Base-by-base conservation (phyloP, 2,113 vertebrate genomes). In the Triplophysa dalaica region DNA sequence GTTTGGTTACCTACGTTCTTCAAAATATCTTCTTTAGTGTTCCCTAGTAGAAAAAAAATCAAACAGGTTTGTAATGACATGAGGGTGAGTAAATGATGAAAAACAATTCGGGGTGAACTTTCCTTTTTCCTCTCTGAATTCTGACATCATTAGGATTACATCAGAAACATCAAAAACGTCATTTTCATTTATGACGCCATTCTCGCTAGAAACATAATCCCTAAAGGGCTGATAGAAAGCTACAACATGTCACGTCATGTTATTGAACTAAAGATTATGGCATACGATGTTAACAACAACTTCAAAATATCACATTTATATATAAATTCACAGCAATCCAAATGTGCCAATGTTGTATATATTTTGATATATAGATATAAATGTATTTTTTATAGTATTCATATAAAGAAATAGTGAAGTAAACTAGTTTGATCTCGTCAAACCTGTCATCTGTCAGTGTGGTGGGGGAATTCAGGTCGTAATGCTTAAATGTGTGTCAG, bases 181-280 rank as follows among this genome's bases (percentile, higher is more conserved):
- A 22, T 12, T 14, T 76, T 29, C 17, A 45, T 24, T 13, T 48
- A 29, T 22, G 33, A 64, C 8, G 72, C 58, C 10, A 17, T 76
- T 52, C 11, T 45, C 33, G 38, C 19, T 56, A 21, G 14, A 52
- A 17, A 54, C 21, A 21, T 48, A 63, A 75, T 63, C 41, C 41
- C 58, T 24, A 19, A 12, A 8, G 38, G 16, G 9, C 21, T 29
- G 58, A 45, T 33, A 11, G 22, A 75, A 16, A 16, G 56, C 16
- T 29, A 63, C 19, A 75, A 63, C 73, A 75, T 26, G 72, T 38
- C 29, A 60, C 41, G 29, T 43, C 72, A 62, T 75, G 72, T 75
- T 48, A 75, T 63, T 26, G 21, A 63, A 75, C 48, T 43, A 63
- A 75, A 48, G 58, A 75, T 63, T 63, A 63, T 60, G 58, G 70